Evolutionary conservation across 2,888 invertebrate species (phyloP).

Genomic region (Polydrusus pterygomalis): DNA sequence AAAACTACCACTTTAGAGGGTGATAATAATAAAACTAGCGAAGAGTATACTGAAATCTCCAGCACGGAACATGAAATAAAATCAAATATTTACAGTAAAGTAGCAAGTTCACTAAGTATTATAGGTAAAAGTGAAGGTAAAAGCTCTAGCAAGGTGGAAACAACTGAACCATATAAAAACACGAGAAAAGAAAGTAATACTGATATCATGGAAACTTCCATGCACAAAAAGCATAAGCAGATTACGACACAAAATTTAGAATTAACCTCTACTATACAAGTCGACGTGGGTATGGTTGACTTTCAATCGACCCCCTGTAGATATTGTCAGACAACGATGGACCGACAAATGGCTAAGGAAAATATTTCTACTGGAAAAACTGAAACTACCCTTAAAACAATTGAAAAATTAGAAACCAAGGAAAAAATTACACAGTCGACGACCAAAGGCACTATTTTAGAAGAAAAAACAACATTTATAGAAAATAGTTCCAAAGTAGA

Average conservation of each 20-base stretch:
- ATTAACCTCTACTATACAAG: slow-evolving; percentile 14
- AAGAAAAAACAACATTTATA: neutral
- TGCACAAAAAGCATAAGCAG: neutral
- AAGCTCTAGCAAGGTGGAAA: neutral
- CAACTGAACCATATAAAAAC: neutral
- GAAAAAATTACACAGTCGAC: neutral
- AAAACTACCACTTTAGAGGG: too few species aligned
- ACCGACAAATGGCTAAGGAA: too few species aligned
- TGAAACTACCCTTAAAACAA: neutral
- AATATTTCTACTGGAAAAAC: neutral
- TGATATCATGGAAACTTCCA: neutral
- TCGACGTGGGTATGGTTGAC: slow-evolving; percentile 21
- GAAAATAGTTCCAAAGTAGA: neutral
- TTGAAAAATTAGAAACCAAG: slow-evolving; percentile 2
- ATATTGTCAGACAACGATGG: slow-evolving; percentile 18
- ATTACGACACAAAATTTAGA: neutral
- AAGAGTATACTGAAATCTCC: neutral
- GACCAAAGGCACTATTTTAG: neutral
- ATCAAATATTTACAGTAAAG: neutral
- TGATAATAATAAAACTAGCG: too few species aligned
- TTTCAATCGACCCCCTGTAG: slow-evolving; percentile 39
- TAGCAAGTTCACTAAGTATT: neutral
- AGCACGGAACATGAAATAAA: neutral
- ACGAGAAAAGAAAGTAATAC: neutral
- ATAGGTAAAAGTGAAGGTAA: neutral